Evolutionary conservation across 1,140 invertebrate genomes (phyloP).

Genomic region (Drosophila truncata): DNA sequence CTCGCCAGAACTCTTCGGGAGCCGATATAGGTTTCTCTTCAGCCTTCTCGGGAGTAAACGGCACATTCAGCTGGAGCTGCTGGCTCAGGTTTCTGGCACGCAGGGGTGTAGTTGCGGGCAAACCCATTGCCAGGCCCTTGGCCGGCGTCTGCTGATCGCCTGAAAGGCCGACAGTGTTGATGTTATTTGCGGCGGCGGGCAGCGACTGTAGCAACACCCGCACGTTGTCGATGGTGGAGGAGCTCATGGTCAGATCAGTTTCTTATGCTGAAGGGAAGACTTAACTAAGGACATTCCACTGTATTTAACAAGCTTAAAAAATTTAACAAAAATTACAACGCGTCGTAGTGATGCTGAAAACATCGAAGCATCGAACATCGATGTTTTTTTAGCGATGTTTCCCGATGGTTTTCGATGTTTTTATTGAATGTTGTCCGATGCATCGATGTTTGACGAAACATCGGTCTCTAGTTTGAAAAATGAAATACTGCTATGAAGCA

Average conservation of each 20-base stretch:
- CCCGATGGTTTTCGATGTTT: too few species aligned
- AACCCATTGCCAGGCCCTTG: conserved; percentile 41
- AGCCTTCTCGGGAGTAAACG: conserved; percentile 55
- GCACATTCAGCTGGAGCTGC: conserved; percentile 25
- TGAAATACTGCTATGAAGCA: too few species aligned
- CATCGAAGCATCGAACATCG: too few species aligned
- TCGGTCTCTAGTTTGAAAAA: too few species aligned
- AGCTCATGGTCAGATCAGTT: conserved; percentile 28
- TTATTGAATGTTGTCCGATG: too few species aligned
- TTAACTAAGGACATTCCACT: conserved; percentile 53
- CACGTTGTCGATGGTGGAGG: conserved; percentile 70
- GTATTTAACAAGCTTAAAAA: conserved; percentile 45
- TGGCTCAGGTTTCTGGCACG: conserved; percentile 60
- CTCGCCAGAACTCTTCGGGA: conserved; percentile 89
- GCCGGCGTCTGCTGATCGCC: conserved; percentile 55
- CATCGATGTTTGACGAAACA: too few species aligned
- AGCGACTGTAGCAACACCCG: conserved; percentile 69
- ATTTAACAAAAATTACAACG: conserved; percentile 68
- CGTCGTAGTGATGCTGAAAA: too few species aligned
- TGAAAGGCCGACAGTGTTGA: conserved; percentile 18
- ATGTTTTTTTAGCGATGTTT: too few species aligned
- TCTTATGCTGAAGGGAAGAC: conserved; percentile 12
- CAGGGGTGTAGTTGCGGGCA: conserved; percentile 45
- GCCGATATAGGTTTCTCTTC: conserved; percentile 23
- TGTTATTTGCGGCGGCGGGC: conserved; percentile 51